Base-by-base conservation (phyloP, 2,888 invertebrate genomes). In the Thumatha senex region DNA sequence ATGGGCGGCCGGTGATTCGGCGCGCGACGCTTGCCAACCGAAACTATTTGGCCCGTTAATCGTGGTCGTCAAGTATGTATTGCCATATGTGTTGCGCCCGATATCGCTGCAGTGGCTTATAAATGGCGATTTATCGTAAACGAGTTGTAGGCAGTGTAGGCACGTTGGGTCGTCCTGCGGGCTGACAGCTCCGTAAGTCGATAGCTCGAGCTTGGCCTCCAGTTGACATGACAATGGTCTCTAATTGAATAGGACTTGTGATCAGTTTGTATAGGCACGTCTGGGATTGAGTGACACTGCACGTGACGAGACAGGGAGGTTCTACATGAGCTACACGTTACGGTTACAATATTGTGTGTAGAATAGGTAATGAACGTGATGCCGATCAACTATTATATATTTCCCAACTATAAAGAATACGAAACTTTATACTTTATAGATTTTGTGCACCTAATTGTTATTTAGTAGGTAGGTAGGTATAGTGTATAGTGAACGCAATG, bases 201-300 rank as follows among this genome's bases (percentile, higher is more conserved):
- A 24, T 24, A 5, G 18, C 18, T 24, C 18, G 2, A 24, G 18
- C 18, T 24, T 24, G 18, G 5, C 3, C 18, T 24, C 3, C 46
- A 29, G 41, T 30, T 41, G 38, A 35, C n/a, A 30, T 31, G 34
- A 61, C 51, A 58, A 58, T 38, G 36, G 40, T 40, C 43, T 50
- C 44, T 53, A 55, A 55, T 58, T 58, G 51, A 51, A 54, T 54
- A 49, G 49, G 38, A 46, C 40, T 49, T 51, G 51, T 56, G 40
- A 45, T 34, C 44, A 35, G 41, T 15, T 45, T 48, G 40, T 48
- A 58, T 43, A 46, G 45, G 15, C 43, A 33, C 48, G 38, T 40
- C 46, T 43, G 42, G 18, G 18, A 24, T 5, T 24, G 18, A 24
- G 18, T 24, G 18, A 24, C 15, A 24, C 15, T n/a, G 8, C 13